Evolutionary conservation across 2,888 invertebrate genomes (phyloP).

Genomic region (Dysmachus trigonus): DNA sequence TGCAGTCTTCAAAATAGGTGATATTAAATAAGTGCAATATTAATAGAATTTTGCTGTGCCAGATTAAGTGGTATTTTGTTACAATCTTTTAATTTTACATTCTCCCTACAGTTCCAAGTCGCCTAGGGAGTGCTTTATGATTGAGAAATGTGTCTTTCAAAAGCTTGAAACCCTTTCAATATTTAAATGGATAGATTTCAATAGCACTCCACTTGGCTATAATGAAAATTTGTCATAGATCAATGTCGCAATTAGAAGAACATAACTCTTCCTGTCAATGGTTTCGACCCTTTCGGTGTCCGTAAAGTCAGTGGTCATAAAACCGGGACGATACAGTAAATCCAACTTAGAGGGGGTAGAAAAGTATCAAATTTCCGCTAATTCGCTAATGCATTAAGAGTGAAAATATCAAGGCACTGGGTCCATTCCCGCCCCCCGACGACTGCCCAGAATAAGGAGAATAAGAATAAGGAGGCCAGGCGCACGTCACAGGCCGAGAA

Average conservation of each 20-base stretch:
- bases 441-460: not conserved
- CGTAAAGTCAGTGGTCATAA: slow-evolving; percentile 11
- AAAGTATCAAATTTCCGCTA: slow-evolving; percentile 45
- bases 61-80: not conserved
- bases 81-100: not conserved
- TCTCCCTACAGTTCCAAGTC: not conserved
- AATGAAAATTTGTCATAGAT: slow-evolving; percentile 9
- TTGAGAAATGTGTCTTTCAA: not conserved
- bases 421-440: not conserved
- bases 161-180: not conserved
- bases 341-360: not conserved
- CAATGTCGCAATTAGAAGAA: slow-evolving; percentile 15
- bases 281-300: slow-evolving; percentile 18
- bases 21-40: not conserved
- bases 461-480: no score
- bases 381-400: slow-evolving; percentile 42
- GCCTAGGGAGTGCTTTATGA: not conserved
- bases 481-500: slow-evolving; percentile 8
- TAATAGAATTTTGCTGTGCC: not conserved
- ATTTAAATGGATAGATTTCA: not conserved
- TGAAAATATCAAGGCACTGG: not conserved
- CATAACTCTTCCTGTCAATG: slow-evolving; percentile 34
- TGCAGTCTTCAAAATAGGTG: no score
- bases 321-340: not conserved
- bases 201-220: not conserved